Percentiles rank a stretch among this genome's conserved stretches.
Evolutionary conservation across 64 coral and sea anemone genomes (phyloP).

Genomic region (Montipora capricornis): DNA sequence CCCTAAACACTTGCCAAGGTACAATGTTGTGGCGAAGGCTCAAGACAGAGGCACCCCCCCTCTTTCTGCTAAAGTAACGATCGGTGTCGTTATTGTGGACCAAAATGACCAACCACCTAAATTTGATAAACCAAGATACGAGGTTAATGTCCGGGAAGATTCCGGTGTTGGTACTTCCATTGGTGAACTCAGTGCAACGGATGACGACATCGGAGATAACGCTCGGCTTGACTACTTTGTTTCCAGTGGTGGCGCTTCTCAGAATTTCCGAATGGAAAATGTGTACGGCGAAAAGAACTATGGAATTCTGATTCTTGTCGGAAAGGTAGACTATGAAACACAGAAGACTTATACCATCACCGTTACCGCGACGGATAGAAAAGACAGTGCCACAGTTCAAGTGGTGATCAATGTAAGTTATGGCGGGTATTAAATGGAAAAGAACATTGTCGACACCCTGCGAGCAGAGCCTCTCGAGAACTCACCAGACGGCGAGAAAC

Average conservation of each 20-base stretch:
- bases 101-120: constrained; percentile 63
- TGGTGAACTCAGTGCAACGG: constrained; percentile 27
- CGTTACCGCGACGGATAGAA: constrained; percentile 72
- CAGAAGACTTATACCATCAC: constrained; percentile 20
- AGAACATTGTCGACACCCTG: too few species aligned
- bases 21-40: constrained; percentile 32
- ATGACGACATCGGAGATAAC: constrained; percentile 61
- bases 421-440: not conserved
- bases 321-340: constrained; percentile 65
- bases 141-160: constrained; percentile 19
- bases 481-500: too few species aligned
- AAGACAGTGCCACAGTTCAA: constrained; percentile 42
- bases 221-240: constrained; percentile 62
- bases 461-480: too few species aligned
- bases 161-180: constrained; percentile 36
- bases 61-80: not conserved
- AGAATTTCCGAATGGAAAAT: constrained; percentile 46
- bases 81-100: constrained; percentile 49
- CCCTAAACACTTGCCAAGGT: not conserved
- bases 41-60: constrained; percentile 34
- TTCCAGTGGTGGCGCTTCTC: constrained; percentile 30
- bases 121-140: constrained; percentile 5
- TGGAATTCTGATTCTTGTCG: constrained; percentile 36
- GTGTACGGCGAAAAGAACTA: not conserved
- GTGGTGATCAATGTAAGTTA: constrained; percentile 52